phyloP scores from a whole-genome alignment of 2,113 vertebrate genomes.

The Apteryx mantelli region DNA sequence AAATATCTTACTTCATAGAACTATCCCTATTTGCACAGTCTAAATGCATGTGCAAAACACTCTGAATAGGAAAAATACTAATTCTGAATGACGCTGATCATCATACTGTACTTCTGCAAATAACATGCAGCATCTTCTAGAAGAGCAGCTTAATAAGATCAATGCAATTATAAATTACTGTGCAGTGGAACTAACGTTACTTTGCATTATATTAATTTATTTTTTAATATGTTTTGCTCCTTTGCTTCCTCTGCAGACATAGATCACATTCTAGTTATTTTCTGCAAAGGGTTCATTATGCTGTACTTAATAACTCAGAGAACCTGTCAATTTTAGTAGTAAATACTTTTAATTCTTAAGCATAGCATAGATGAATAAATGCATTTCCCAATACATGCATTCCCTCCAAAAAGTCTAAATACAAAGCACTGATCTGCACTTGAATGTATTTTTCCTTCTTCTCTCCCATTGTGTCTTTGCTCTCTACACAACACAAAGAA shows the following conservation, averaged over 20 bases:
- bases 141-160: slow-evolving; percentile 40
- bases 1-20: not conserved
- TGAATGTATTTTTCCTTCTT: not conserved
- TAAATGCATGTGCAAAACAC: not conserved
- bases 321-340: slow-evolving; percentile 32
- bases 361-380: slow-evolving; percentile 3
- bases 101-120: not conserved
- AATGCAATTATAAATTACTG: slow-evolving; percentile 43
- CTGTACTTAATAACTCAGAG: slow-evolving; percentile 51
- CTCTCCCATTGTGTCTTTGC: not conserved
- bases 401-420: not conserved
- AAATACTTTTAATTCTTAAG: slow-evolving; percentile 36
- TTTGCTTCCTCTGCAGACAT: slow-evolving; percentile 55
- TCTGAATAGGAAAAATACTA: not conserved
- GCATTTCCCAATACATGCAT: not conserved
- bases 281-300: slow-evolving; percentile 61
- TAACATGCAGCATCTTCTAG: not conserved
- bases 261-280: slow-evolving; percentile 67
- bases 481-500: not conserved
- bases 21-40: not conserved
- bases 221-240: slow-evolving; percentile 56
- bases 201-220: slow-evolving; percentile 53
- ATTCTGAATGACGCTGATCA: slow-evolving; percentile 1
- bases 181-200: slow-evolving; percentile 40
- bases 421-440: not conserved